phyloP scores from a whole-genome alignment of 2,113 vertebrate genomes.

The Scartelaos histophorus region DNA sequence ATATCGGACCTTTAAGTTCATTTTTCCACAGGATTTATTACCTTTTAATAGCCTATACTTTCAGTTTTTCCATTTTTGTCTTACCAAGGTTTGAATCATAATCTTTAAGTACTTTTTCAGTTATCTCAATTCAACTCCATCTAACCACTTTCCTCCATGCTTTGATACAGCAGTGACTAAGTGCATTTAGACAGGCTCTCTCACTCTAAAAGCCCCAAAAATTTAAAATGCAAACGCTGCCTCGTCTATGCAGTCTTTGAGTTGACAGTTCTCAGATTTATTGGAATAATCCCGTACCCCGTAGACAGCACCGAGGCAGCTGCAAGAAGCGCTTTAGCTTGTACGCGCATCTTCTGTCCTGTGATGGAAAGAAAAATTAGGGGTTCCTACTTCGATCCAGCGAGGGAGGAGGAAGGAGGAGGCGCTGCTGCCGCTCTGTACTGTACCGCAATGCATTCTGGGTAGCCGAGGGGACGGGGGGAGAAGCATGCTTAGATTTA shows the following conservation, averaged over 20 bases:
- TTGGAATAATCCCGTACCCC: conserved; percentile 49
- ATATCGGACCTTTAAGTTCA: too few relatives aligned
- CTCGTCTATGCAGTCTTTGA: conserved; percentile 53
- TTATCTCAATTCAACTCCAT: not conserved
- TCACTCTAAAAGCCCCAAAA: conserved; percentile 37
- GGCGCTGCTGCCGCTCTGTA: conserved; percentile 18
- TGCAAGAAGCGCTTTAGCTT: conserved; percentile 40
- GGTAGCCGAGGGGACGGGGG: conserved; percentile 55
- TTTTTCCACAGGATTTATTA: too few relatives aligned
- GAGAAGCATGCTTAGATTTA: conserved; percentile 65
- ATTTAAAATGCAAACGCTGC: conserved; percentile 34
- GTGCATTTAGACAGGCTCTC: conserved; percentile 14
- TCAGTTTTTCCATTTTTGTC: too few relatives aligned
- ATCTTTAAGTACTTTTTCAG: not conserved
- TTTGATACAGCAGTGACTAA: not conserved
- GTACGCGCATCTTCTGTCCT: conserved; percentile 27
- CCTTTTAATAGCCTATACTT: too few relatives aligned
- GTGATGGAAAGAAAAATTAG: conserved; percentile 20
- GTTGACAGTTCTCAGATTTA: conserved; percentile 60
- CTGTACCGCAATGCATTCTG: conserved; percentile 64
- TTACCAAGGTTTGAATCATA: not conserved
- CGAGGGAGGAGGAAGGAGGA: conserved; percentile 52
- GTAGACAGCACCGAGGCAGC: conserved; percentile 48
- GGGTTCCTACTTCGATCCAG: conserved; percentile 5
- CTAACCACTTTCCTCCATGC: not conserved